Base-by-base conservation (phyloP, 2,888 invertebrate species). In the Spialia ferax region DNA sequence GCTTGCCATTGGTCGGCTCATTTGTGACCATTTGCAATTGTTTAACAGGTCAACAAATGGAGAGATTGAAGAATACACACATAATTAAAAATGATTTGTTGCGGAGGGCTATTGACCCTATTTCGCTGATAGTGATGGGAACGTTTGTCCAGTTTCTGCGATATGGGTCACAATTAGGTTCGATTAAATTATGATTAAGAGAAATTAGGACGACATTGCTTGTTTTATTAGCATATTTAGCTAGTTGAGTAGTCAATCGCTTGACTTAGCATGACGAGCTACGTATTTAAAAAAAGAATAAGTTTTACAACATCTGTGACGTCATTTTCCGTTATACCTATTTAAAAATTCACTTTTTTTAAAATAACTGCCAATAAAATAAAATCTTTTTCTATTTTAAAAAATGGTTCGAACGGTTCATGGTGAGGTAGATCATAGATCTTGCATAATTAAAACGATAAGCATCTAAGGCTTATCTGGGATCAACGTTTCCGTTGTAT, bases 41-140 rank as follows among this genome's bases (percentile, higher is more conserved):
- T 84, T 81, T 79, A 80, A 83, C 79, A 77, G 82, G 77, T 81
- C 78, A 73, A 74, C 84, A 72, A 84, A 88, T 89, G 87, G 83
- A 83, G 88, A 86, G 86, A 92, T 91, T 89, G 88, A 86, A 86
- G 85, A 84, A 86, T 86, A 85, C 82, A 80, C 83, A 89, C 85
- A 91, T 80, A 93, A 93, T 92, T 93, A 93, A 93, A 92, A 93
- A 91, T 91, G 89, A 91, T 88, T 91, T 90, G 89, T 87, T 81
- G 82, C 77, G 76, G 88, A 85, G 85, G 92, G 92, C 85, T 87
- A 91, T 89, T 88, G 91, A 89, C 91, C 91, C 83, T 89, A 85
- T 85, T 88, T 81, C 79, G 81, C 71, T 23, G 45, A 35, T 86
- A 91, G 89, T 83, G 90, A 59, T 84, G 88, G 68, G 70, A 60